These are phyloP conservation scores for Austrolebias charrua DNA, from an alignment of 2,797 vertebrate species.

Conservation along the genomic window DNA sequence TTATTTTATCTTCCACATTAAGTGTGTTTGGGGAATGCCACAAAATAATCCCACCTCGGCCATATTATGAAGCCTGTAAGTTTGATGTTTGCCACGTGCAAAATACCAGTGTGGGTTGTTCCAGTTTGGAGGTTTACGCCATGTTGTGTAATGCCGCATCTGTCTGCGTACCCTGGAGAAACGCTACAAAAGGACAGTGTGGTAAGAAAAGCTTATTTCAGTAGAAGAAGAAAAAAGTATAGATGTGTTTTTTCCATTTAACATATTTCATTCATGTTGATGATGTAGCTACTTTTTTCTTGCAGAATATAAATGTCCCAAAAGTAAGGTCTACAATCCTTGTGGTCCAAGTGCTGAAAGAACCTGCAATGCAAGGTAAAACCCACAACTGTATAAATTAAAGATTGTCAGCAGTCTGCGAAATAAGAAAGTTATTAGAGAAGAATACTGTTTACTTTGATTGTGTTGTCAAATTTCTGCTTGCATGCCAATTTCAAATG, in stretches of 20 bases:
- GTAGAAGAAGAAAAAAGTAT: neutral
- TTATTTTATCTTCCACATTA: constrained; percentile 27
- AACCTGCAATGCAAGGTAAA: constrained; percentile 80
- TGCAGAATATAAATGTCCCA: constrained; percentile 75
- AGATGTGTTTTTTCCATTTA: neutral
- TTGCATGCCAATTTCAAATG: neutral
- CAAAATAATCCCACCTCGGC: constrained; percentile 40
- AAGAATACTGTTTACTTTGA: too few relatives aligned
- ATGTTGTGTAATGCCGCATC: constrained; percentile 61
- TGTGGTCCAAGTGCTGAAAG: constrained; percentile 72
- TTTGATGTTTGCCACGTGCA: constrained; percentile 66
- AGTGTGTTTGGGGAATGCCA: constrained; percentile 82
- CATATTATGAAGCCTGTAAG: constrained; percentile 73
- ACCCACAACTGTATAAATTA: neutral
- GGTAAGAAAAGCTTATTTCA: constrained; percentile 64
- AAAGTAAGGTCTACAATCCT: constrained; percentile 74
- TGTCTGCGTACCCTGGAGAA: constrained; percentile 81
- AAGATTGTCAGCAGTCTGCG: neutral
- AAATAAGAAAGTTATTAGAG: too few relatives aligned
- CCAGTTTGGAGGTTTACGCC: constrained; percentile 80
- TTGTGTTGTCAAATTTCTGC: too few relatives aligned
- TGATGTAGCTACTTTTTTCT: constrained; percentile 11
- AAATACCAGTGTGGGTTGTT: constrained; percentile 53
- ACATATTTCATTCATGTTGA: constrained; percentile 1
- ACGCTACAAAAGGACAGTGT: constrained; percentile 72